Conservation (phyloP, 1,140 invertebrate genomes). For the Zaprionus inermis region DNA sequence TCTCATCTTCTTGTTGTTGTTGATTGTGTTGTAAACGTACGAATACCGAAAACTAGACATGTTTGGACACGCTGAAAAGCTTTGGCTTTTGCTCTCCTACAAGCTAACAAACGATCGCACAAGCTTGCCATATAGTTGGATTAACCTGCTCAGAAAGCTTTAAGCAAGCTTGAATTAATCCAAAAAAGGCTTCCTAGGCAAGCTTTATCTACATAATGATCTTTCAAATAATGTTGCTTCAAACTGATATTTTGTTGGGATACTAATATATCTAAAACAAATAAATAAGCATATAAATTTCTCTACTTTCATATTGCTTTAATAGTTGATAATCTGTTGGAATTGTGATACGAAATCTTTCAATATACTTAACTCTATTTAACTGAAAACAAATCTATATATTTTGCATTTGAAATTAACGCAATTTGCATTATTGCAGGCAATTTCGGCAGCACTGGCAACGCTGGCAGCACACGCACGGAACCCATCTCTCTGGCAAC, state of each 20-base stretch:
- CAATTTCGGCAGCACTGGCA: slow-evolving; percentile 68
- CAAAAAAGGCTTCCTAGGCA: neutral
- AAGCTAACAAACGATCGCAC: neutral
- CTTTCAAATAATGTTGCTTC: neutral
- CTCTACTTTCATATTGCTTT: no score
- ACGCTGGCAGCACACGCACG: slow-evolving; percentile 83
- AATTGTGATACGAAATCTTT: no score
- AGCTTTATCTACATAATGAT: neutral
- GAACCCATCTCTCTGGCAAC: slow-evolving; percentile 90
- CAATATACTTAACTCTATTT: no score
- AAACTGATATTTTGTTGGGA: no score
- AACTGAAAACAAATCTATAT: no score
- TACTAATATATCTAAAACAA: no score
- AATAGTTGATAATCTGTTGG: no score
- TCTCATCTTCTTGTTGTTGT: slow-evolving; percentile 43
- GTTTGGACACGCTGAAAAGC: slow-evolving; percentile 61
- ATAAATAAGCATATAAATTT: no score
- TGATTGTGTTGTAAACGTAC: slow-evolving; percentile 42
- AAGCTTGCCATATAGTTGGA: neutral
- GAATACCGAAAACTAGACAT: slow-evolving; percentile 76
- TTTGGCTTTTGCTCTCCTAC: slow-evolving; percentile 56
- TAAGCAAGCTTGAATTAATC: no score
- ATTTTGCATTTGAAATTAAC: no score
- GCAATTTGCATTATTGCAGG: slow-evolving; percentile 50
- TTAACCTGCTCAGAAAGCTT: neutral